Evolutionary conservation across 2,797 vertebrate genomes (phyloP).

Genomic region (Spizella passerina): DNA sequence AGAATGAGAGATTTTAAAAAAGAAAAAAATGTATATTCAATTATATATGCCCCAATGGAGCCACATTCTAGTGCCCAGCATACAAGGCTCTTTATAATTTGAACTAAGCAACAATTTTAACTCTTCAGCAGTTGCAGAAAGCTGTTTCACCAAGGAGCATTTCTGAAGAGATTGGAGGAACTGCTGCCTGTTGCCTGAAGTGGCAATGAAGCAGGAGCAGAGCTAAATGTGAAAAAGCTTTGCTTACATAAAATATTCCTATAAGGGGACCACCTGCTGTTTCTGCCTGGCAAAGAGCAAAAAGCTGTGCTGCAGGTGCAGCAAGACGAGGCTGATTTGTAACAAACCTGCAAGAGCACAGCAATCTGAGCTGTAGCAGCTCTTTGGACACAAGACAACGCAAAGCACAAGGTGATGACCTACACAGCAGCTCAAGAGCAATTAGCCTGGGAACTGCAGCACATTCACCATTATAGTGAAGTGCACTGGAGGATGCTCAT

Average conservation of each 20-base stretch:
- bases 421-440: slow-evolving; percentile 28
- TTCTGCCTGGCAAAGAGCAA: slow-evolving; percentile 19
- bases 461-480: neutral
- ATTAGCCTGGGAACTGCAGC: slow-evolving; percentile 1
- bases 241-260: neutral
- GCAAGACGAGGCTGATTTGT: neutral
- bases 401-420: slow-evolving; percentile 4
- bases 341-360: slow-evolving; percentile 5
- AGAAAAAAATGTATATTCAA: neutral
- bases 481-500: neutral
- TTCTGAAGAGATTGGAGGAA: neutral
- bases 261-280: neutral
- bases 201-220: neutral
- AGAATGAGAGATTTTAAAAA: neutral
- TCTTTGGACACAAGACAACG: slow-evolving; percentile 49
- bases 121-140: neutral
- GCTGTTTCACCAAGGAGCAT: neutral
- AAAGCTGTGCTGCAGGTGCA: slow-evolving; percentile 1
- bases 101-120: neutral
- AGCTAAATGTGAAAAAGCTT: neutral
- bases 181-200: neutral
- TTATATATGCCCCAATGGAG: neutral
- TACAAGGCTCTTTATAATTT: neutral
- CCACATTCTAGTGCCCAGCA: neutral
- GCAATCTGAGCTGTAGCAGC: neutral